Base-by-base conservation (phyloP, 2,888 invertebrate genomes). In the Mesorhabditis spiculigera region DNA sequence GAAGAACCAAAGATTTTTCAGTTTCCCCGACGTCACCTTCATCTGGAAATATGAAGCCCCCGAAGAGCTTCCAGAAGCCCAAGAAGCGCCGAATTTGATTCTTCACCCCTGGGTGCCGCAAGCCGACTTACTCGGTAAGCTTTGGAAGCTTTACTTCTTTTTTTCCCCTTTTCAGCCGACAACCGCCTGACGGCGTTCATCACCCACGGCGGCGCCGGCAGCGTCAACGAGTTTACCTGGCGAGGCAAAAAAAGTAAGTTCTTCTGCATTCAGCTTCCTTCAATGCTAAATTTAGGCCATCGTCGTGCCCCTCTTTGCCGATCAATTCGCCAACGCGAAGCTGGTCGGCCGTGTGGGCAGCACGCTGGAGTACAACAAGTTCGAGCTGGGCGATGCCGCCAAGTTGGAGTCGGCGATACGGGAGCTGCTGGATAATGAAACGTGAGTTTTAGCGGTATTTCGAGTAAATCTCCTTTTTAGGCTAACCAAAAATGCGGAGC, bases 271-370 rank as follows among this genome's bases (percentile, higher is more conserved):
- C 28, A 28, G 28, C 28, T n/a, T n/a, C n/a, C n/a, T n/a, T 28
- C 28, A 28, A 28, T 28, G n/a, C 58, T n/a, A 13, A 13, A n/a
- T 13, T 50, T 3, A 50, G 58, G 58, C 58, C 8, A 50, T 50
- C 10, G 58, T 50, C 10, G n/a, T 50, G 8, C 58, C 58, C n/a
- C 58, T 50, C 8, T 50, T 50, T 3, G 58, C 58, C 58, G 58
- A 50, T 50, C 58, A 50, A 50, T 50, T 50, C 58, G 58, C 58
- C 8, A 50, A 50, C 58, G 58, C 58, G n/a, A 50, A 50, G 58
- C 58, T 50, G 58, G 58, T 50, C 10, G n/a, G 58, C n/a, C 1
- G 58, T 13, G 58, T 50, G 58, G 58, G 58, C 58, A 50, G 58
- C n/a, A 50, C 58, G 58, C 8, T 50, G 8, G 58, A 50, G n/a